phyloP scores from a whole-genome alignment of 2,113 vertebrate species.

The Stigmatopora nigra region DNA sequence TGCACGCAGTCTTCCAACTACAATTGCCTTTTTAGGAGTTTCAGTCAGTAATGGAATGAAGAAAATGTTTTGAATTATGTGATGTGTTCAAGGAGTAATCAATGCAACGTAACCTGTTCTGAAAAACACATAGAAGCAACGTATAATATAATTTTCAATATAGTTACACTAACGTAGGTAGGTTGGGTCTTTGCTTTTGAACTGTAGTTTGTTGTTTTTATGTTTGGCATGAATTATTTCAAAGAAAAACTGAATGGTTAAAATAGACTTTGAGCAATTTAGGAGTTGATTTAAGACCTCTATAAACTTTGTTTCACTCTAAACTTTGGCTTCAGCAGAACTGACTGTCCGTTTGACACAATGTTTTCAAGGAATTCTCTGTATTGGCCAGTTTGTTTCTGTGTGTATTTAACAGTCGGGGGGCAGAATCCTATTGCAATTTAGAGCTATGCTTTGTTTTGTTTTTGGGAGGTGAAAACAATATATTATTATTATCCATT shows the following conservation, averaged over 20 bases:
- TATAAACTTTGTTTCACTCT: slow-evolving; percentile 28
- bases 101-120: too few species aligned
- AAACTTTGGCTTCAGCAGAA: slow-evolving; percentile 23
- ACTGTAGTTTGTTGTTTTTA: neutral
- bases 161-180: neutral
- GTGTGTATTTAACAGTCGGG: slow-evolving; percentile 35
- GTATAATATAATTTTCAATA: neutral
- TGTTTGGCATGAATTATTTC: slow-evolving; percentile 10
- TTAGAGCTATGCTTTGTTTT: slow-evolving; percentile 17
- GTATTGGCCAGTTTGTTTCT: slow-evolving; percentile 19
- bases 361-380: slow-evolving; percentile 41
- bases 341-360: slow-evolving; percentile 32
- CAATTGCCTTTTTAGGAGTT: too few species aligned
- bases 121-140: too few species aligned
- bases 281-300: slow-evolving; percentile 20
- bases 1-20: too few species aligned
- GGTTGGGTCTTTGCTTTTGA: neutral
- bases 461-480: slow-evolving; percentile 8
- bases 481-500: neutral
- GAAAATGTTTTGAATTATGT: too few species aligned
- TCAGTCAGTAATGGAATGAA: too few species aligned
- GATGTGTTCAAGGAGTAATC: too few species aligned
- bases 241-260: slow-evolving; percentile 22
- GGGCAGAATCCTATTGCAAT: slow-evolving; percentile 31
- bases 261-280: too few species aligned